Conservation (phyloP, 2,888 invertebrate species). For the Empis stercorea region DNA sequence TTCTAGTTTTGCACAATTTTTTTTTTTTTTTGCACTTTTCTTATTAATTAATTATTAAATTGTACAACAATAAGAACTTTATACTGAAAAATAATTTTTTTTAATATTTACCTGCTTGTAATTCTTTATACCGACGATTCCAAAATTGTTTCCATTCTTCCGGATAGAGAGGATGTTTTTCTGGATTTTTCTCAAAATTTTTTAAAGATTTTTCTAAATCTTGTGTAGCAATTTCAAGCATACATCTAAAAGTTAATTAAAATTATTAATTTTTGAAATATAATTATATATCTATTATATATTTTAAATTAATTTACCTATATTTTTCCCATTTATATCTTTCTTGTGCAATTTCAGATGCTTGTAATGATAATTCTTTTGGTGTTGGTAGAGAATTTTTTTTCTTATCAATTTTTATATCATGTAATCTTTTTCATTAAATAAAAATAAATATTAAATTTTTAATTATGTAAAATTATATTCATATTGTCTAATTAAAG, state of each 20-base stretch:
- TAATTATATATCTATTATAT: not conserved
- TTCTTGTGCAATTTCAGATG: constrained; percentile 34
- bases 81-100: no score
- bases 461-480: not conserved
- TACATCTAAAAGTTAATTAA: constrained; percentile 17
- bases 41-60: no score
- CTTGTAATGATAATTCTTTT: constrained; percentile 30
- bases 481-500: no score
- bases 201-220: constrained; percentile 51
- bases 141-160: constrained; percentile 87
- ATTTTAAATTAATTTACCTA: constrained; percentile 15
- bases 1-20: no score
- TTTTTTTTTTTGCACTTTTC: no score
- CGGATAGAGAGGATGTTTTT: constrained; percentile 76
- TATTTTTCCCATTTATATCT: constrained; percentile 43
- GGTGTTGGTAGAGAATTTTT: constrained; percentile 24
- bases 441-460: not conserved
- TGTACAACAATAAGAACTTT: no score
- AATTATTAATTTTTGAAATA: not conserved
- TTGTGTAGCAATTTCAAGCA: constrained; percentile 30
- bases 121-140: constrained; percentile 69
- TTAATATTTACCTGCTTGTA: constrained; percentile 43
- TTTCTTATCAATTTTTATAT: constrained; percentile 5
- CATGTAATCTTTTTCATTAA: not conserved
- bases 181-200: constrained; percentile 71